Percentiles rank a stretch among this genome's conserved stretches.
Evolutionary conservation across 2,888 invertebrate species (phyloP).

Genomic region (Xanthia togata): DNA sequence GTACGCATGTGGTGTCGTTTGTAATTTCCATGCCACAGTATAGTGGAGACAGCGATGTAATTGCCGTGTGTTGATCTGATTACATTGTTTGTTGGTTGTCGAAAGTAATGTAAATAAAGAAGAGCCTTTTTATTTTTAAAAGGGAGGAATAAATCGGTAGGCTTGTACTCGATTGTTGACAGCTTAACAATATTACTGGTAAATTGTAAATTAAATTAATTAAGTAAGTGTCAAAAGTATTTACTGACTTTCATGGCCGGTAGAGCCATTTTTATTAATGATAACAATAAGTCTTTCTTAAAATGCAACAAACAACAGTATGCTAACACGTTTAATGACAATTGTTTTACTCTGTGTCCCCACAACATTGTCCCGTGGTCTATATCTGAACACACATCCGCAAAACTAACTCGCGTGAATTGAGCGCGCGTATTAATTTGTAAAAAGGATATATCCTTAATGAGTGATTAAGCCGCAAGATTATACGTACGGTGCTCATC

Average conservation of each 20-base stretch:
- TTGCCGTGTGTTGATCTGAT: constrained; percentile 38
- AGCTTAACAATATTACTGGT: not conserved
- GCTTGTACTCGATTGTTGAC: not conserved
- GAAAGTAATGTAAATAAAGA: constrained; percentile 19
- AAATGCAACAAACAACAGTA: not conserved
- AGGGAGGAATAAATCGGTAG: constrained; percentile 4
- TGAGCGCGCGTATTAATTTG: constrained; percentile 84
- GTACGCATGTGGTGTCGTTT: constrained; percentile 73
- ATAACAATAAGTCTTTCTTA: not conserved
- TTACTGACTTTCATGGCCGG: not conserved
- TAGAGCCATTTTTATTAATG: not conserved
- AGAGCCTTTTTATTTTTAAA: constrained; percentile 9
- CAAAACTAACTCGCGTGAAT: constrained; percentile 79
- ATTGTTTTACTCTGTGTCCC: constrained; percentile 49
- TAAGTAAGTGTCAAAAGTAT: not conserved
- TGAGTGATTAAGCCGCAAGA: constrained; percentile 85
- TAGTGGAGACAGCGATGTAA: constrained; percentile 38
- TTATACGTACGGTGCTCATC: constrained; percentile 61
- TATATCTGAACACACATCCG: constrained; percentile 70
- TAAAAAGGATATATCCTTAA: constrained; percentile 89
- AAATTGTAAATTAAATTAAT: not conserved
- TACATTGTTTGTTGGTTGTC: constrained; percentile 27
- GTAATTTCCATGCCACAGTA: constrained; percentile 69
- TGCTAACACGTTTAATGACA: not conserved
- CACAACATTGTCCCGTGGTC: constrained; percentile 39